Base-by-base conservation (phyloP, 2,888 invertebrate species). In the Nemurella pictetii region DNA sequence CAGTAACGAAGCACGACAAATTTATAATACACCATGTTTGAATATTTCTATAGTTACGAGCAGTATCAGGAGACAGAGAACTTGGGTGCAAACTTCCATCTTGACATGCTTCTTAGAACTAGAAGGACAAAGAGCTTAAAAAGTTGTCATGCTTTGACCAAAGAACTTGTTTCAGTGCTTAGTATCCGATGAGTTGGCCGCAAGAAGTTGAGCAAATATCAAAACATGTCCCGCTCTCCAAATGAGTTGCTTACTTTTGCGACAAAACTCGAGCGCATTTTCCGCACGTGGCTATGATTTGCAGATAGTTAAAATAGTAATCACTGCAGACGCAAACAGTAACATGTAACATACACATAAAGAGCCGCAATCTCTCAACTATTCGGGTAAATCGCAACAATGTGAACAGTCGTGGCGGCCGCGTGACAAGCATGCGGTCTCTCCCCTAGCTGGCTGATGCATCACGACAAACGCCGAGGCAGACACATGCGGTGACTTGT, bases 1-100 rank as follows among this genome's bases (percentile, higher is more conserved):
- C 28, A 27, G 75, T 75, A 75, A 75, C 75, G 75, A 75, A 75
- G 75, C 75, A 26, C 75, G 75, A 75, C 75, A 75, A 75, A 75
- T 75, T 75, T 55, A 26, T 75, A 75, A 75, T 75, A 75, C 75
- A 75, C 75, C 75, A 75, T 75, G 75, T 75, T 55, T 75, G 75
- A 75, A 75, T 27, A 75, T 75, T 75, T 75, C 75, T 75, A 75
- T 75, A 28, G 28, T 55, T 55, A 55, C 55, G 20, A 7, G 55
- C 55, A 55, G 55, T 55, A 55, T 55, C 55, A 55, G 55, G 20
- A 55, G 55, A 55, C 55, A 55, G 55, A 55, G 55, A 55, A 75
- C 75, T 75, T 75, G 75, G n/a, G 15, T 27, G 75, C 28, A 26
- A 28, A 75, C 27, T 75, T 75, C 75, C 28, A n/a, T n/a, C 30